A percentile compares a stretch with the other conserved stretches of the same genome.
Conservation (phyloP, 2,797 vertebrate genomes). For the Hoplostethus mediterraneus region DNA sequence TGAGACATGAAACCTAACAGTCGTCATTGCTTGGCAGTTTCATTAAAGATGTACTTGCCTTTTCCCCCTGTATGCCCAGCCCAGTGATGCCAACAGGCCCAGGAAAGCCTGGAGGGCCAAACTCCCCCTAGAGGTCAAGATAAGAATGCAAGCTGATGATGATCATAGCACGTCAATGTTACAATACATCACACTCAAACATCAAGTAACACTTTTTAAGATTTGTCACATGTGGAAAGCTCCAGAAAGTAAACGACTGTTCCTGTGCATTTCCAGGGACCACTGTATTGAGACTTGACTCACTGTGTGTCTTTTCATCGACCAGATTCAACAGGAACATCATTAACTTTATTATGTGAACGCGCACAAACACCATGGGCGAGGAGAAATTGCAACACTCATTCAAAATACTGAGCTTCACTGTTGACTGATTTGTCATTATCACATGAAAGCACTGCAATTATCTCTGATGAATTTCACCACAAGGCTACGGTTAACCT, state of each 20-base stretch:
- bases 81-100: constrained; percentile 86
- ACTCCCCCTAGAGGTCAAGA: constrained; percentile 82
- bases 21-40: neutral
- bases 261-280: neutral
- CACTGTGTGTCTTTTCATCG: neutral
- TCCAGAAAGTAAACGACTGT: constrained; percentile 7
- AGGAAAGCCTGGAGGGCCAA: constrained; percentile 87
- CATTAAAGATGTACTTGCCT: constrained; percentile 70
- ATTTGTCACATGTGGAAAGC: constrained; percentile 37
- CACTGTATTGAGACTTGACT: neutral
- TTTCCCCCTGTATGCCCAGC: constrained; percentile 88
- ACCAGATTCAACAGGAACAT: neutral
- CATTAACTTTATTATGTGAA: neutral
- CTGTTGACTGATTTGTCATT: constrained; percentile 25
- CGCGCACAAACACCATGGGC: neutral
- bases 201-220: neutral
- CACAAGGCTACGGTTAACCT: constrained; percentile 21
- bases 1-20: neutral
- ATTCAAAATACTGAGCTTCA: neutral
- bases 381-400: neutral
- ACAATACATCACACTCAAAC: neutral
- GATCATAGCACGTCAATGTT: constrained; percentile 15
- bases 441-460: constrained; percentile 27
- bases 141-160: constrained; percentile 36
- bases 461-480: constrained; percentile 30